Percentiles rank a stretch among this genome's conserved stretches.
Conservation (phyloP, 1,140 invertebrate species). For the Acromyrmex echinatior region DNA sequence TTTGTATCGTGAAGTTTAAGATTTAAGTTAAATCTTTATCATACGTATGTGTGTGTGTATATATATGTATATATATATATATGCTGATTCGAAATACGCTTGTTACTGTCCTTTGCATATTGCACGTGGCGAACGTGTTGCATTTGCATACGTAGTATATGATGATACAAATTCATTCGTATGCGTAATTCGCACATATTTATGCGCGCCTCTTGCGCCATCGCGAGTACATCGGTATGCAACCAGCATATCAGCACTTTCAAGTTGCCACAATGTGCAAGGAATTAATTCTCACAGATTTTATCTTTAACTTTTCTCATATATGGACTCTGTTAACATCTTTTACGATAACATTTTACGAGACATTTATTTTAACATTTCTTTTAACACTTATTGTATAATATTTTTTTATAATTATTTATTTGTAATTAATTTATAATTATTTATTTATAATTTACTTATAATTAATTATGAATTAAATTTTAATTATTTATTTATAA, state of each 20-base stretch:
- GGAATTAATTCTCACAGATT: conserved; percentile 39
- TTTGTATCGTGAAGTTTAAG: conserved; percentile 28
- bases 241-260: conserved; percentile 45
- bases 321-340: neutral
- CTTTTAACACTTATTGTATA: neutral
- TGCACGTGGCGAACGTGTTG: conserved; percentile 13
- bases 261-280: conserved; percentile 30
- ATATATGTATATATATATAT: too few relatives aligned
- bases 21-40: conserved; percentile 40
- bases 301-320: conserved; percentile 1
- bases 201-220: conserved; percentile 29
- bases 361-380: neutral
- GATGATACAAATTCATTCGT: conserved; percentile 47
- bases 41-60: neutral
- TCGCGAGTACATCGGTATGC: conserved; percentile 21
- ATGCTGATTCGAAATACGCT: conserved; percentile 31
- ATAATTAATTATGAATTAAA: too few relatives aligned
- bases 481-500: neutral
- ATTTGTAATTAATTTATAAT: neutral
- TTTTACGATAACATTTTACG: neutral
- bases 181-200: conserved; percentile 46
- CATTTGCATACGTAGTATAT: conserved; percentile 37
- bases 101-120: conserved; percentile 36
- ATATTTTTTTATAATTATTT: neutral
- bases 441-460: too few relatives aligned